Base-by-base conservation (phyloP, 2,797 vertebrate genomes). In the Staurois parvus region DNA sequence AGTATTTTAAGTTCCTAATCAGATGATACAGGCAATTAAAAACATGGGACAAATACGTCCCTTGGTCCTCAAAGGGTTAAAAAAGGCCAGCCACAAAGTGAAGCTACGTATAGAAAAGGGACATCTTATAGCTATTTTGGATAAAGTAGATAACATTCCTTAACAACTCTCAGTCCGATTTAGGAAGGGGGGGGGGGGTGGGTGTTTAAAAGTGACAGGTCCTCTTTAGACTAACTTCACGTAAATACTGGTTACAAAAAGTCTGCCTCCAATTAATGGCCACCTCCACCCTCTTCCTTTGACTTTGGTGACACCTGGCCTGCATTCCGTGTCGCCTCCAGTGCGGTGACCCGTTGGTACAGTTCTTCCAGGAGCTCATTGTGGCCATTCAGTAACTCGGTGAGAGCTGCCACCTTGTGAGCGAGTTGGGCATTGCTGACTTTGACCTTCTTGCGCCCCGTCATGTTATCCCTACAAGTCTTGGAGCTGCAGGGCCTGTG, bases 351-450 rank as follows among this genome's bases (percentile, higher is more conserved):
- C 24, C 85, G 70, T 45, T 86, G 48, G n/a, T 86, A 86, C 52
- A 83, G 37, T 32, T 86, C 85, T 30, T 37, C 85, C 85, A 86
- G 19, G 4, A 83, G 67, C 40, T 86, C 74, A 28, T 82, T 86
- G 75, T 86, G 85, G 3, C 80, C 85, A 19, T 86, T 78, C 21
- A 86, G 69, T 52, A 86, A 29, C 68, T 86, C 79, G 4, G 75
- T 40, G 52, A 86, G 67, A 24, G 48, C 64, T 24, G 67, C 67
- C 72, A 83, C 85, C 56, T 83, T 82, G 52, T 52, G 48, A 26
- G 29, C 19, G 1, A 83, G 80, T 24, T 72, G 62, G 21, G 62
- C 40, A 28, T 21, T 42, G 56, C 24, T 76, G 11, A 37, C 24
- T 29, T 62, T 75, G 64, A 59, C 13, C 40, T n/a, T 74, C 30